phyloP scores from a whole-genome alignment of 2,797 vertebrate species.

The Micrastur ruficollis region DNA sequence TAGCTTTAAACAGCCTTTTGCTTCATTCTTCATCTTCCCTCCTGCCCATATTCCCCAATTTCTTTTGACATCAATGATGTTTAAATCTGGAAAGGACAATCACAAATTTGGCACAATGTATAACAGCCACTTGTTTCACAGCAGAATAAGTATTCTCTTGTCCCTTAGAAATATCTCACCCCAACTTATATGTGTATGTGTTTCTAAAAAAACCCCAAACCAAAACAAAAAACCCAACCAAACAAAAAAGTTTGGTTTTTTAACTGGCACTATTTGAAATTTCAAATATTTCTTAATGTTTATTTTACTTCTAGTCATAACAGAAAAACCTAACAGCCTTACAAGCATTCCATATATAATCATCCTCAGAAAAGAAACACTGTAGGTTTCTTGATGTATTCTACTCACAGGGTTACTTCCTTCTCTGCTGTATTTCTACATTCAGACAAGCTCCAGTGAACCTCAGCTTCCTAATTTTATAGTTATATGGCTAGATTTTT shows the following conservation, averaged over 20 bases:
- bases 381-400: neutral
- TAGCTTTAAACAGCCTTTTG: neutral
- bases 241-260: rapidly evolving
- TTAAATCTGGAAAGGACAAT: neutral
- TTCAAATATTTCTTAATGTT: neutral
- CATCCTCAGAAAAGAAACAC: neutral
- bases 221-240: neutral
- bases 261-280: neutral
- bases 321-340: neutral
- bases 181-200: neutral
- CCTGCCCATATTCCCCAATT: neutral
- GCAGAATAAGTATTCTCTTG: neutral
- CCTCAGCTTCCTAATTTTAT: neutral
- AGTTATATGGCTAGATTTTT: neutral
- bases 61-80: neutral
- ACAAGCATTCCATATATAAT: neutral
- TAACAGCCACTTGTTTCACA: neutral
- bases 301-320: neutral
- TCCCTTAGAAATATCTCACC: neutral
- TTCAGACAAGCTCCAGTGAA: neutral
- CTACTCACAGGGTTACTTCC: neutral
- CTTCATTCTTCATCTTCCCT: neutral
- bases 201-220: neutral
- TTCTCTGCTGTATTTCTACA: neutral
- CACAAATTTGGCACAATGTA: neutral